Evolutionary conservation across 2,888 invertebrate species (phyloP), one percentile per base, ranked within the genome.

Genomic region (Phragmatobia fuliginosa): DNA sequence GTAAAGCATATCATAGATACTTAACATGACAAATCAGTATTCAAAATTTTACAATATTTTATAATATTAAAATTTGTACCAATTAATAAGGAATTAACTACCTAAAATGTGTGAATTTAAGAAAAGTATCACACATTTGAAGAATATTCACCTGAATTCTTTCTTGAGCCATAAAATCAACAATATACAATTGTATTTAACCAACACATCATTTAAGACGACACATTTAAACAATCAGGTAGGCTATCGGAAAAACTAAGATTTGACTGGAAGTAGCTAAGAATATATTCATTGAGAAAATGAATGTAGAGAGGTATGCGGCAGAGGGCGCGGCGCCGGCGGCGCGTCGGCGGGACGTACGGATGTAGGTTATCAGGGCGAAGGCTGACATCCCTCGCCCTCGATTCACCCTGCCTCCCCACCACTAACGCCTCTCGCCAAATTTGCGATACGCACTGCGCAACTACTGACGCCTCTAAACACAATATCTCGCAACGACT

Each of bases 321-420:
- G 59, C 66, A 76, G 76, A 68, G 76, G 80, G 83, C 71, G 75
- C 74, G 74, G 76, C 70, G 72, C 71, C 78, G 87, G 82, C 60
- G 73, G 66, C 87, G 82, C 58, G 72, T 64, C 75, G 68, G 79
- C 78, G 84, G 80, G 85, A 81, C 81, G 88, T 79, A 71, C 79
- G 83, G 83, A 91, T 91, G 84, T 93, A 87, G 93, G 93, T 93
- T 87, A 93, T 88, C 89, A 90, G 90, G 88, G 85, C 90, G 88
- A 91, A 91, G 90, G 75, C 81, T 83, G 83, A 72, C 86, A 85
- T 76, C 87, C 86, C 87, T 85, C 87, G 84, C 84, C 84, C 88
- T 85, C 78, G 67, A 71, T 66, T 36, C 79, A 72, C 79, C 77
- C 78, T 74, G 63, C 80, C 78, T 78, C 85, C 84, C 83, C 81